Evolutionary conservation across 2,888 invertebrate genomes (phyloP), one percentile per base, ranked within the genome.

Genomic region (Marronus borbonicus): DNA sequence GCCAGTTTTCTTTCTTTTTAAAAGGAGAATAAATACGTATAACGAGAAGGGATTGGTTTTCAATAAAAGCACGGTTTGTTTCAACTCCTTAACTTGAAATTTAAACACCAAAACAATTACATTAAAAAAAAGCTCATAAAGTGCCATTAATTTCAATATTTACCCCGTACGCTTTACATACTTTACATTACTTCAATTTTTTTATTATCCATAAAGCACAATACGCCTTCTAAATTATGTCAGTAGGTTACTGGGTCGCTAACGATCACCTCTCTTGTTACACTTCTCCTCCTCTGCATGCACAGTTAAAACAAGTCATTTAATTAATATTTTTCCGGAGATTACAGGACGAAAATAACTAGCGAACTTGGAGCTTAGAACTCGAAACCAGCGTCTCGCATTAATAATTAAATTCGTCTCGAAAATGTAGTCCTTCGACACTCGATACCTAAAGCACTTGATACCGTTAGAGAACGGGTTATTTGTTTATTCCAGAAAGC

Each of bases 281-380:
- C 55, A 17, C 20, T 58, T 1, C 44, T 12, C 12, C 44, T 44
- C 44, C 10, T 12, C 8, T 44, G 5, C 31, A 5, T 20, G 20
- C 55, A 58, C 55, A 58, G 20, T 58, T 58, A 58, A 58, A 58
- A 20, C 20, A 20, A 24, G 55, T 20, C 55, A 58, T 58, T 20
- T 58, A 58, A 58, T 58, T 58, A 58, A 58, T 58, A 58, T 20
- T 58, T 58, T 58, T 58, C 55, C 55, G 55, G 55, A 58, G 20
- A 58, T 17, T 20, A 58, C 17, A 44, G 55, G 17, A 58, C 55
- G 55, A 58, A 58, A 58, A 58, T 58, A 58, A 24, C 55, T 17
- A 20, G 20, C 17, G 17, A 58, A 58, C 55, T 17, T 17, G 55
- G 5, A n/a, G 55, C 55, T 58, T 5, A 58, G 20, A 58, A 58